Conservation (phyloP, 2,797 vertebrate genomes). For the Hafferia zeledoni region DNA sequence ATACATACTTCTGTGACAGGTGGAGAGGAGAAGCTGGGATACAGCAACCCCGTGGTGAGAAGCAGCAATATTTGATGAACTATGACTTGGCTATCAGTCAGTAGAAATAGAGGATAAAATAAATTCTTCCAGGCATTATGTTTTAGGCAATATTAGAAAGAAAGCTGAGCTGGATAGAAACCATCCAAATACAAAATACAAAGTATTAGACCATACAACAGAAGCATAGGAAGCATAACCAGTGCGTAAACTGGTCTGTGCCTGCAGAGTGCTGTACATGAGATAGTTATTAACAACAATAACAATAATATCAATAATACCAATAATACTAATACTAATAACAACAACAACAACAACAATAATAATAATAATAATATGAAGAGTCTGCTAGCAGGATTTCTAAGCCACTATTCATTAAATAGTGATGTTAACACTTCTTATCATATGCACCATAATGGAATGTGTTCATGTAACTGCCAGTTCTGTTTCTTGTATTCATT, state of each 20-base stretch:
- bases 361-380: not conserved
- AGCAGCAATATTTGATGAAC: not conserved
- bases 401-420: not conserved
- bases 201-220: not conserved
- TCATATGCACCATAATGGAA: rapidly evolving
- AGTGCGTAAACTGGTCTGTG: not conserved
- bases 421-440: not conserved
- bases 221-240: not conserved
- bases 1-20: not conserved
- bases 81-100: not conserved
- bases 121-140: not conserved
- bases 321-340: no score
- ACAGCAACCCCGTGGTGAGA: not conserved
- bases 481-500: not conserved
- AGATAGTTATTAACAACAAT: not conserved
- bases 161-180: not conserved
- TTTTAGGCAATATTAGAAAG: not conserved
- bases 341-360: not conserved
- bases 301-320: not conserved
- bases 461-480: not conserved
- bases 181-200: not conserved
- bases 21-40: not conserved
- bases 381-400: not conserved
- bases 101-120: not conserved
- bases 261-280: not conserved